Conservation (phyloP, 2,113 vertebrate genomes). For the Glaucomys volans region DNA sequence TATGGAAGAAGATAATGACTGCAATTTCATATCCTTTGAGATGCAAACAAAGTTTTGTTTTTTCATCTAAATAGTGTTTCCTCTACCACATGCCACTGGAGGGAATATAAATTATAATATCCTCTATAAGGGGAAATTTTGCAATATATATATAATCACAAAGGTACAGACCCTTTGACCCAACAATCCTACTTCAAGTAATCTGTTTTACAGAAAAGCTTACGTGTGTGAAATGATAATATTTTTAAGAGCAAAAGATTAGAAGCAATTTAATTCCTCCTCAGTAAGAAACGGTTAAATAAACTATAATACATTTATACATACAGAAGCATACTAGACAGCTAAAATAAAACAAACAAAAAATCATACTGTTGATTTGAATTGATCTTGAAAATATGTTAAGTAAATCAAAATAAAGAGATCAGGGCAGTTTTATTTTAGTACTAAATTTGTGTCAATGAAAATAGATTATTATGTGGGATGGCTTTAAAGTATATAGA, state of each 20-base stretch:
- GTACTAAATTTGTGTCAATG: not conserved
- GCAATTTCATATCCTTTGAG: slow-evolving; percentile 51
- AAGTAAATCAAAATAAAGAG: not conserved
- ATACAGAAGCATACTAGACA: not conserved
- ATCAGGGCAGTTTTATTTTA: not conserved
- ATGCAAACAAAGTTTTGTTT: not conserved
- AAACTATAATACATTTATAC: not conserved
- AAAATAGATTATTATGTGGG: not conserved
- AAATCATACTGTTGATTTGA: not conserved
- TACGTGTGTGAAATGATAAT: not conserved
- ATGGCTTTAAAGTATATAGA: not conserved
- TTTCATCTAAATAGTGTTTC: not conserved
- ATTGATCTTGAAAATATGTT: not conserved
- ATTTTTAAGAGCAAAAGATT: not conserved
- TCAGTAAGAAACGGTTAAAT: not conserved
- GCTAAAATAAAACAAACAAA: slow-evolving; percentile 7
- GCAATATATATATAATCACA: not conserved
- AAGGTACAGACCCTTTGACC: not conserved
- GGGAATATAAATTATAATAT: not conserved
- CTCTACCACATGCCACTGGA: not conserved
- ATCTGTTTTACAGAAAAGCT: not conserved
- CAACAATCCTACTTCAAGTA: not conserved
- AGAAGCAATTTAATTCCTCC: slow-evolving; percentile 5
- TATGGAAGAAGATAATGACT: slow-evolving; percentile 31
- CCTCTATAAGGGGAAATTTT: not conserved